phyloP scores from a whole-genome alignment of 1,140 invertebrate species.

The Calycopis cecrops region DNA sequence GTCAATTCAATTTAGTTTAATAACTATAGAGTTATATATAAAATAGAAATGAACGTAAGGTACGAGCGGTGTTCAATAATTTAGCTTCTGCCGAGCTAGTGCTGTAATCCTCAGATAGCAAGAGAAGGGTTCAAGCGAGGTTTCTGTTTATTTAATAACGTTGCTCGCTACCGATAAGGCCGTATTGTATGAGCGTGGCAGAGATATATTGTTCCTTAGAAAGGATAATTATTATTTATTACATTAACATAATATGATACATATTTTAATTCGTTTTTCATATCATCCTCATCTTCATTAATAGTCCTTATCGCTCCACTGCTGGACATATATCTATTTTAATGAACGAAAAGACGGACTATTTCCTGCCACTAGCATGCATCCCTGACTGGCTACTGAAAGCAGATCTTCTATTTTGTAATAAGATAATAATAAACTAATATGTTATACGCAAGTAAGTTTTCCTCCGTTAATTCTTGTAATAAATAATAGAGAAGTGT shows the following conservation, averaged over 20 bases:
- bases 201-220: slow-evolving; percentile 23
- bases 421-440: too few species aligned
- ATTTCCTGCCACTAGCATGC: too few species aligned
- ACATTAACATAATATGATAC: background rate
- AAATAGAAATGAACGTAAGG: slow-evolving; percentile 5
- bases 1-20: slow-evolving; percentile 8
- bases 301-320: too few species aligned
- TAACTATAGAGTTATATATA: slow-evolving; percentile 5
- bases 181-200: slow-evolving; percentile 39
- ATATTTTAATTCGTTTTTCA: too few species aligned
- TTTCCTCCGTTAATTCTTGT: too few species aligned
- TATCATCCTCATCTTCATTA: too few species aligned
- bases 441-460: too few species aligned
- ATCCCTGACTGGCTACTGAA: too few species aligned
- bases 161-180: slow-evolving; percentile 47
- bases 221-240: slow-evolving; percentile 10
- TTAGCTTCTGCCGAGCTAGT: slow-evolving; percentile 26
- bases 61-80: slow-evolving; percentile 33
- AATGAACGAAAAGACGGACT: too few species aligned
- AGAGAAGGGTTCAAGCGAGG: slow-evolving; percentile 27
- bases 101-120: slow-evolving; percentile 30
- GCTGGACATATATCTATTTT: too few species aligned
- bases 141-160: slow-evolving; percentile 63
- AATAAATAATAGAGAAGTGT: too few species aligned
- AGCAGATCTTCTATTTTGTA: too few species aligned